Evolutionary conservation across 2,888 invertebrate species (phyloP).

Genomic region (Scaptomyza cyrtandrae): DNA sequence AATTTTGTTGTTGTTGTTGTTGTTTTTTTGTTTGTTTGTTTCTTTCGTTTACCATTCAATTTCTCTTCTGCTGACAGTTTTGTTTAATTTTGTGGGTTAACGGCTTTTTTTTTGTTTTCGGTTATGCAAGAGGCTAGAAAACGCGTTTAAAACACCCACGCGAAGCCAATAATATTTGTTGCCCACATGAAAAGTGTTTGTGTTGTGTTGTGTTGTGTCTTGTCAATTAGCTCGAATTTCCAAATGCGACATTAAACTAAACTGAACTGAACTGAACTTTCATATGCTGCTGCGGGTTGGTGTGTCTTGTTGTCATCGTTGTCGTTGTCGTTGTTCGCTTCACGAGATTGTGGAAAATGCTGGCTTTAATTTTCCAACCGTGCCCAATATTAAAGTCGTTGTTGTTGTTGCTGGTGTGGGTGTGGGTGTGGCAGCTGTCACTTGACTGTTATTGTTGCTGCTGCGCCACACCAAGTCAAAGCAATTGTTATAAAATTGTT

Average conservation of each 20-base stretch:
- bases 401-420: slow-evolving; percentile 72
- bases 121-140: slow-evolving; percentile 61
- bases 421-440: slow-evolving; percentile 69
- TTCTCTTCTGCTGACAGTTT: slow-evolving; percentile 49
- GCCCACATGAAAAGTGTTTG: slow-evolving; percentile 47
- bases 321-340: slow-evolving; percentile 38
- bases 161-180: slow-evolving; percentile 20
- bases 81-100: slow-evolving; percentile 54
- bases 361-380: slow-evolving; percentile 78
- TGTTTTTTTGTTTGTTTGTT: slow-evolving; percentile 18
- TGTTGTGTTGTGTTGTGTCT: neutral
- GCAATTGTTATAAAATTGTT: slow-evolving; percentile 84
- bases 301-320: slow-evolving; percentile 25
- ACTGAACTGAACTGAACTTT: slow-evolving; percentile 25
- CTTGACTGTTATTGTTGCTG: slow-evolving; percentile 50
- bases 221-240: slow-evolving; percentile 66
- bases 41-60: slow-evolving; percentile 47
- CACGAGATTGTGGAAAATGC: slow-evolving; percentile 81
- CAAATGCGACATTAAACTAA: slow-evolving; percentile 22
- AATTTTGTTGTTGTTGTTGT: no score
- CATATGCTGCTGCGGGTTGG: slow-evolving; percentile 20
- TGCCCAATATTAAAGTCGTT: slow-evolving; percentile 71
- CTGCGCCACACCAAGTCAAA: slow-evolving; percentile 84
- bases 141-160: slow-evolving; percentile 39
- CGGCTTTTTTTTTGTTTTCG: slow-evolving; percentile 22